phyloP scores from a whole-genome alignment of 53 echinoderm and acorn worm species.

The Antedon mediterranea region DNA sequence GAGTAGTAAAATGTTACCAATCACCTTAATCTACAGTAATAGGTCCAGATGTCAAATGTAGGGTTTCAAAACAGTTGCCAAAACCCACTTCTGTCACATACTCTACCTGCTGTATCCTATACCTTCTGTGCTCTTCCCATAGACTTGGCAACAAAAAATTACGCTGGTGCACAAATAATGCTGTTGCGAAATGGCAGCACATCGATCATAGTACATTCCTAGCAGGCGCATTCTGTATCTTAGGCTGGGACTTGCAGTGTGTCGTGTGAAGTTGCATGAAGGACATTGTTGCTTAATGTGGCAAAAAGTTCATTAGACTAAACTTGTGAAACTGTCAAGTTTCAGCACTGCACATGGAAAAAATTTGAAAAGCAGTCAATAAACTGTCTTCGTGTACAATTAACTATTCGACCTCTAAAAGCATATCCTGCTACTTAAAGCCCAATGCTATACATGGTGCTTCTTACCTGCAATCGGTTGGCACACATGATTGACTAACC shows the following conservation, averaged over 20 bases:
- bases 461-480: constrained; percentile 2
- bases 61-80: too few relatives aligned
- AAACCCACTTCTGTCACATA: background rate
- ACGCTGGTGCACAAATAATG: constrained; percentile 23
- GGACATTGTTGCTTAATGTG: constrained; percentile 8
- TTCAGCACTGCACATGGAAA: too few relatives aligned
- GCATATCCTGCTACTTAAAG: too few relatives aligned
- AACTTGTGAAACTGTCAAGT: too few relatives aligned
- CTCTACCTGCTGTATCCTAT: background rate
- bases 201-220: constrained; percentile 11
- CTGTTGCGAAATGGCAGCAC: background rate
- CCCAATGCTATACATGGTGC: constrained; percentile 19
- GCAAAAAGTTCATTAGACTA: too few relatives aligned
- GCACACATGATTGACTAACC: constrained; percentile 4
- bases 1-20: too few relatives aligned
- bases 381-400: too few relatives aligned
- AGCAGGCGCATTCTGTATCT: constrained; percentile 10
- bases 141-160: constrained; percentile 23
- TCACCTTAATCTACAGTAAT: too few relatives aligned
- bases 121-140: background rate
- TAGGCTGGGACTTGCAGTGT: constrained; percentile 4
- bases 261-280: background rate
- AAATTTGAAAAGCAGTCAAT: too few relatives aligned
- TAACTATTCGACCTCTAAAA: too few relatives aligned
- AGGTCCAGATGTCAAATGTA: too few relatives aligned